These are phyloP conservation scores for Salvelinus alpinus DNA, from an alignment of 2,113 vertebrate species.

Conservation along the genomic window DNA sequence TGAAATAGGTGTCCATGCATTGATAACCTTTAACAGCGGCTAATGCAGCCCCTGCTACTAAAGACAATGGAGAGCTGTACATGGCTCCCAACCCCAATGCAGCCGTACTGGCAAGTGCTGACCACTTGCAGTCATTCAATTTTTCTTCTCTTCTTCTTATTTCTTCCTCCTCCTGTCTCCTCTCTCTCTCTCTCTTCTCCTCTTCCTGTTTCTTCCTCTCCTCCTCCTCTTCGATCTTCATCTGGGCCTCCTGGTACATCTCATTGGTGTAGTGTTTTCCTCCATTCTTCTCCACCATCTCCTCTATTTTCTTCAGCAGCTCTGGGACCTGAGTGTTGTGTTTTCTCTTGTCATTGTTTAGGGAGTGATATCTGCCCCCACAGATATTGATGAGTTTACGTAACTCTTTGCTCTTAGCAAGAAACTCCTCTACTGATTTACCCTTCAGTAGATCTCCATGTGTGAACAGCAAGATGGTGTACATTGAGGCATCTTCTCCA, in stretches of 20 bases:
- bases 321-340: constrained; percentile 8
- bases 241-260: too few relatives aligned
- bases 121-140: too few relatives aligned
- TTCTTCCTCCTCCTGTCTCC: neutral
- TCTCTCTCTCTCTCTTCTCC: neutral
- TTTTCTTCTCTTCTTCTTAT: neutral
- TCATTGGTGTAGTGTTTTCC: too few relatives aligned
- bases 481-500: too few relatives aligned
- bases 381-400: neutral
- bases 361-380: too few relatives aligned
- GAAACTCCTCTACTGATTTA: constrained; percentile 19
- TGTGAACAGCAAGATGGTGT: constrained; percentile 45
- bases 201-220: neutral
- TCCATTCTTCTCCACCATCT: too few relatives aligned
- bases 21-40: neutral
- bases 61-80: too few relatives aligned
- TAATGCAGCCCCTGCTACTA: too few relatives aligned
- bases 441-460: constrained; percentile 33
- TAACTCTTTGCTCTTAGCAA: constrained; percentile 11
- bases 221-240: too few relatives aligned
- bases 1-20: neutral
- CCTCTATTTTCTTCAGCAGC: too few relatives aligned
- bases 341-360: neutral
- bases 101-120: too few relatives aligned
- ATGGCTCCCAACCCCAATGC: too few relatives aligned